phyloP scores from a whole-genome alignment of 1,140 invertebrate species.

The Procambarus virginalis region DNA sequence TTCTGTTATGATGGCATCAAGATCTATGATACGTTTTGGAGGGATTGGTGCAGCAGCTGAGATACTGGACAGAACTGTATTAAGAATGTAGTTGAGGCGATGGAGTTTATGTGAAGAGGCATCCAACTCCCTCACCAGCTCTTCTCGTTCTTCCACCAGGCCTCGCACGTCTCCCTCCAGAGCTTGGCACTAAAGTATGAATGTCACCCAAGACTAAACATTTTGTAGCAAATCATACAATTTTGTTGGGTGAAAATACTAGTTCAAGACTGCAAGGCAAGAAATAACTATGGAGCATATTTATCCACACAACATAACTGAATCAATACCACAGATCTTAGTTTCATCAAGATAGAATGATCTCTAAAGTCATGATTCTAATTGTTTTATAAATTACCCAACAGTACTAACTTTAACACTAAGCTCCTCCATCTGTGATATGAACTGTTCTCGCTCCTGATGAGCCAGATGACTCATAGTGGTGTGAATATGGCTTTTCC shows the following conservation, averaged over 20 bases:
- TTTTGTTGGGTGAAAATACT: neutral
- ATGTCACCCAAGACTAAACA: neutral
- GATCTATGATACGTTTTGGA: constrained; percentile 79
- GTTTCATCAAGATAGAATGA: no score
- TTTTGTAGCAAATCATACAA: neutral
- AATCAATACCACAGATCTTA: no score
- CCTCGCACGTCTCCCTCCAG: constrained; percentile 83
- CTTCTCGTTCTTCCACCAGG: constrained; percentile 90
- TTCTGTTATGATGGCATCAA: constrained; percentile 87
- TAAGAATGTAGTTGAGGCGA: constrained; percentile 87
- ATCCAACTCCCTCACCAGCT: constrained; percentile 86
- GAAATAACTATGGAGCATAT: no score
- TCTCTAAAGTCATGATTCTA: no score
- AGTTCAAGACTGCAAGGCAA: no score
- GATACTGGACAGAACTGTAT: constrained; percentile 80
- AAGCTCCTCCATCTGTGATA: constrained; percentile 81
- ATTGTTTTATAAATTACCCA: no score
- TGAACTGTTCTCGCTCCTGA: constrained; percentile 80
- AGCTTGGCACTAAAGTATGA: constrained; percentile 77
- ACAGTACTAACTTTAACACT: constrained; percentile 78
- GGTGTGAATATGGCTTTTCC: constrained; percentile 74
- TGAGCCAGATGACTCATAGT: constrained; percentile 72
- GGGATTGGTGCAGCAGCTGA: neutral
- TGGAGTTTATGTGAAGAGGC: constrained; percentile 90
- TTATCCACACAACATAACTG: no score